Evolutionary conservation across 2,113 vertebrate species (phyloP).

Genomic region (Xenopus borealis): DNA sequence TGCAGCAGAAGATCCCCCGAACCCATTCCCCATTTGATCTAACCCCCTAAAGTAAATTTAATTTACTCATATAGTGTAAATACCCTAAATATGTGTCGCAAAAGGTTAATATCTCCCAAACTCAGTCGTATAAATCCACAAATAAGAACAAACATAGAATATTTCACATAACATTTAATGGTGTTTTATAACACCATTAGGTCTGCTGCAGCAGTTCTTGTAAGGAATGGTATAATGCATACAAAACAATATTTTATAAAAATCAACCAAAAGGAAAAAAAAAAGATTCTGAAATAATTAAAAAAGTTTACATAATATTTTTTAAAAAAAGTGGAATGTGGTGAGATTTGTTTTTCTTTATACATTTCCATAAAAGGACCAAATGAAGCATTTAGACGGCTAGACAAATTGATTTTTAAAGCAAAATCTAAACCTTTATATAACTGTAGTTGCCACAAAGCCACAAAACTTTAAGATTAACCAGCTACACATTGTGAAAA

Average conservation of each 20-base stretch:
- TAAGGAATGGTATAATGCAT: conserved; percentile 19
- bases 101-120: conserved; percentile 4
- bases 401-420: conserved; percentile 31
- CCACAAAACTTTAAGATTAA: conserved; percentile 3
- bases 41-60: no score
- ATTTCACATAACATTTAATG: conserved; percentile 21
- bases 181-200: conserved; percentile 5
- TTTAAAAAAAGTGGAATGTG: conserved; percentile 16
- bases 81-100: conserved; percentile 8
- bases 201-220: conserved; percentile 12
- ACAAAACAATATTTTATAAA: conserved; percentile 14
- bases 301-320: no score
- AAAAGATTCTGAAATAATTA: neutral
- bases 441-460: neutral
- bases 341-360: conserved; percentile 2
- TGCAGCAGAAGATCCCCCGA: no score
- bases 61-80: neutral
- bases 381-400: conserved; percentile 25
- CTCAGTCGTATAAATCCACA: conserved; percentile 9
- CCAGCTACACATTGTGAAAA: neutral
- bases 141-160: conserved; percentile 12
- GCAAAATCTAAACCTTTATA: conserved; percentile 11
- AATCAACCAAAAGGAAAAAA: neutral
- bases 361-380: conserved; percentile 7
- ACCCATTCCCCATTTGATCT: no score